Base-by-base conservation (phyloP, 2,888 invertebrate species). In the Antheraea yamamai region DNA sequence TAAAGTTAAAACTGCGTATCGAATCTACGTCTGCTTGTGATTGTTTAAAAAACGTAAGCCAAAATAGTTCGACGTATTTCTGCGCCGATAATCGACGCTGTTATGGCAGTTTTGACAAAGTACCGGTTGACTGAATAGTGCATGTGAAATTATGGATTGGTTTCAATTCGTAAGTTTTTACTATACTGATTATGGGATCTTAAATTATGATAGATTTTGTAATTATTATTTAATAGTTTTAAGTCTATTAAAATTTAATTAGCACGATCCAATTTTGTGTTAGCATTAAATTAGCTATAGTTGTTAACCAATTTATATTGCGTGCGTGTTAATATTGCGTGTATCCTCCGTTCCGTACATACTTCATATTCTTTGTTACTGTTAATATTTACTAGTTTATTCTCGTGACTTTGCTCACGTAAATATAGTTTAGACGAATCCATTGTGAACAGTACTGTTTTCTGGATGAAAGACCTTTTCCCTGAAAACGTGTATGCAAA, bases 121-220 rank as follows among this genome's bases (percentile, higher is more conserved):
- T 39, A 12, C 23, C 39, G 39, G 39, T 70, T 39, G 30, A 66
- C 6, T 70, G 39, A 20, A n/a, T 39, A 35, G 39, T 39, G 39
- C 23, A 12, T n/a, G 39, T 68, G 35, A 39, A 70, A 70, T 39
- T 70, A 70, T 70, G 70, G 35, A 70, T 39, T 70, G 35, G 70
- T n/a, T 70, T n/a, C 39, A 39, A 39, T 39, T 39, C 20, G 70
- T 70, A 70, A 70, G 70, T 70, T 30, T 4, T 12, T 61, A 61
- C n/a, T 61, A 61, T 61, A 61, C 2, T 61, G 10, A 23, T 0
- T 61, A 2, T 10, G 23, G 23, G 23, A 23, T 61, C 12, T n/a
- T 61, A 23, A 55, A 55, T 55, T 55, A 6, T 20, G 4, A 7
- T 4, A 18, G 55, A 55, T 55, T 55, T 20, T 55, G 18, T 55